Evolutionary conservation across 2,113 vertebrate genomes (phyloP).

Genomic region (Stegastes partitus): DNA sequence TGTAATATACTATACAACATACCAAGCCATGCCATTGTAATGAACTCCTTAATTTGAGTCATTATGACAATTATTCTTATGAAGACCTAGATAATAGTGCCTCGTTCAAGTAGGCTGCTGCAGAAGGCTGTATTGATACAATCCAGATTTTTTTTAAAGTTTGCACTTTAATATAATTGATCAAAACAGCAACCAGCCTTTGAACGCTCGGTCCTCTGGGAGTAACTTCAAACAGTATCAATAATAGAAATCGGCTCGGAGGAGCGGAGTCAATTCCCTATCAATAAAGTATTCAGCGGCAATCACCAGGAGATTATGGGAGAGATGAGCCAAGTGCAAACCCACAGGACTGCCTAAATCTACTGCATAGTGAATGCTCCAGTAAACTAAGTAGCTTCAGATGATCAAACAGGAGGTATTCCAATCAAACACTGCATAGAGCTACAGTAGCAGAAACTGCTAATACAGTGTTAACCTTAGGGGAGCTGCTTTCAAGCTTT

Average conservation of each 20-base stretch:
- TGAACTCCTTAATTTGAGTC: background rate
- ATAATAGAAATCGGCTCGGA: conserved; percentile 81
- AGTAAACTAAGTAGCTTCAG: conserved; percentile 65
- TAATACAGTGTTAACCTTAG: conserved; percentile 49
- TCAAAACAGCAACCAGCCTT: conserved; percentile 78
- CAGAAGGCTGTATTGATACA: conserved; percentile 60
- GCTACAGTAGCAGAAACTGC: conserved; percentile 34
- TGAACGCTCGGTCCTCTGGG: conserved; percentile 69
- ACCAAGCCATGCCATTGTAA: background rate
- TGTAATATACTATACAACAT: background rate
- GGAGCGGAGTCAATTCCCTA: conserved; percentile 78
- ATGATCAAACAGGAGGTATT: conserved; percentile 74
- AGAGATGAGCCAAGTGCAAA: conserved; percentile 71
- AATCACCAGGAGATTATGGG: conserved; percentile 79
- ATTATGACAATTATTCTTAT: conserved; percentile 12
- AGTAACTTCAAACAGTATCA: conserved; percentile 83
- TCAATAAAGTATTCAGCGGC: conserved; percentile 82
- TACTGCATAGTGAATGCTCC: conserved; percentile 65
- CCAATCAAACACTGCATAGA: conserved; percentile 64
- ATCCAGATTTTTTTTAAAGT: conserved; percentile 65
- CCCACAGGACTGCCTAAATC: conserved; percentile 77
- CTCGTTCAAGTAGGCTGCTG: conserved; percentile 23
- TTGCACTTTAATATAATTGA: conserved; percentile 83
- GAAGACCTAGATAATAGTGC: conserved; percentile 7
- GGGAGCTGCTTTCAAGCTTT: conserved; percentile 38